Conservation (phyloP, 2,888 invertebrate species). For the Eristalis arbustorum region DNA sequence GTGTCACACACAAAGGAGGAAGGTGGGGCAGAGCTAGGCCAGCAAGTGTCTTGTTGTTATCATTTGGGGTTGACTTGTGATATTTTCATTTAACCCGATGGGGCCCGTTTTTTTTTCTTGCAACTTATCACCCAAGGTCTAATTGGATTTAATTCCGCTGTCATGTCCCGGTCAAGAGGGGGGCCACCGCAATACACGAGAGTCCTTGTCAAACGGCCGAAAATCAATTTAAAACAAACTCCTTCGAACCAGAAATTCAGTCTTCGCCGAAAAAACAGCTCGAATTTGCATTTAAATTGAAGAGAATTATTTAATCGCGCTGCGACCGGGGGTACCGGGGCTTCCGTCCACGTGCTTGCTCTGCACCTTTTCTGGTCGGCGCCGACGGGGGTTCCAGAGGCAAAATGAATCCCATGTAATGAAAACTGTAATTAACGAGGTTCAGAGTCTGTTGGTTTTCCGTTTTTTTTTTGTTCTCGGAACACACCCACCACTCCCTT, state of each 20-base stretch:
- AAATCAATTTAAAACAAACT: conserved; percentile 45
- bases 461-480: not conserved
- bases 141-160: conserved; percentile 37
- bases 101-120: not conserved
- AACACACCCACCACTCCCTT: too few relatives aligned
- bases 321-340: too few relatives aligned
- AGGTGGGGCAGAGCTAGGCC: not conserved
- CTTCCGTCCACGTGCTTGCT: conserved; percentile 7
- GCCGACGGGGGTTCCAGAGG: not conserved
- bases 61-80: conserved; percentile 2
- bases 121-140: conserved; percentile 1
- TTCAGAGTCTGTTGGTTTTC: conserved; percentile 1
- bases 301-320: conserved; percentile 45
- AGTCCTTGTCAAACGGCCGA: not conserved
- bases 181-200: not conserved
- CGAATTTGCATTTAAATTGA: conserved; percentile 66
- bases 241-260: conserved; percentile 1
- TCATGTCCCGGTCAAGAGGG: not conserved
- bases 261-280: conserved; percentile 5
- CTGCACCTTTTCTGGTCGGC: not conserved
- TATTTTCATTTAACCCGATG: not conserved
- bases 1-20: not conserved
- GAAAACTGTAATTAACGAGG: conserved; percentile 60
- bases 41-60: not conserved
- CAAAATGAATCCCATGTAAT: conserved; percentile 41